Conservation (phyloP, 2,888 invertebrate genomes). For the Aelia acuminata region DNA sequence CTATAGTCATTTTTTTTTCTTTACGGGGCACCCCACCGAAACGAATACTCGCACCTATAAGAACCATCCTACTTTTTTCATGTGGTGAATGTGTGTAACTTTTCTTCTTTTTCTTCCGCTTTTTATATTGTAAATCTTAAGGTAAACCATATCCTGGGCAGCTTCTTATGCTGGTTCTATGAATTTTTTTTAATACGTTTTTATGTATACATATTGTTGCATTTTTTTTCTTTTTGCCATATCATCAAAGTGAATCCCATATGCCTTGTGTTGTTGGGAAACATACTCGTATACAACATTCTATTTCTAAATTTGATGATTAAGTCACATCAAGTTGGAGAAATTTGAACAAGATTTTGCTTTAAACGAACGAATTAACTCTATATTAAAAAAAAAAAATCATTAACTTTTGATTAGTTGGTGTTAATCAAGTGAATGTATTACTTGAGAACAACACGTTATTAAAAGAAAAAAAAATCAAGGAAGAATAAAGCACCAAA, state of each 20-base stretch:
- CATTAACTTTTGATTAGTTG: too few species aligned
- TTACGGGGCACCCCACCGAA: conserved; percentile 24
- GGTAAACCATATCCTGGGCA: neutral
- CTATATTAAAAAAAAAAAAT: too few species aligned
- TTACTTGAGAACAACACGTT: too few species aligned
- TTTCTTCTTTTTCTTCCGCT: conserved; percentile 40
- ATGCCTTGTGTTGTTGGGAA: neutral
- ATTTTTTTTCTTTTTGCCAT: neutral
- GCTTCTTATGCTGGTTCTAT: neutral
- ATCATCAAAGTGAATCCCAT: neutral
- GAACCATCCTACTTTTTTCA: conserved; percentile 43
- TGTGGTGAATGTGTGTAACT: conserved; percentile 47
- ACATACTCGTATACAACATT: neutral
- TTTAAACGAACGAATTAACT: too few species aligned
- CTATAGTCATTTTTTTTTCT: conserved; percentile 53
- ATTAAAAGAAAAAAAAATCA: too few species aligned
- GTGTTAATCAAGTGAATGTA: too few species aligned
- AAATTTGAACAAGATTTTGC: too few species aligned
- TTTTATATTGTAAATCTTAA: conserved; percentile 25
- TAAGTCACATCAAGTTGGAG: too few species aligned
- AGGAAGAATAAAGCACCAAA: too few species aligned
- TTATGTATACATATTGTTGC: neutral
- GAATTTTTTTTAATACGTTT: neutral
- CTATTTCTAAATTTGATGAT: neutral
- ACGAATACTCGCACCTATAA: conserved; percentile 50